Percentiles rank a stretch among this genome's conserved stretches.
Evolutionary conservation across 92 coral and sea anemone genomes (phyloP).

Genomic region (Bergia puertoricense): DNA sequence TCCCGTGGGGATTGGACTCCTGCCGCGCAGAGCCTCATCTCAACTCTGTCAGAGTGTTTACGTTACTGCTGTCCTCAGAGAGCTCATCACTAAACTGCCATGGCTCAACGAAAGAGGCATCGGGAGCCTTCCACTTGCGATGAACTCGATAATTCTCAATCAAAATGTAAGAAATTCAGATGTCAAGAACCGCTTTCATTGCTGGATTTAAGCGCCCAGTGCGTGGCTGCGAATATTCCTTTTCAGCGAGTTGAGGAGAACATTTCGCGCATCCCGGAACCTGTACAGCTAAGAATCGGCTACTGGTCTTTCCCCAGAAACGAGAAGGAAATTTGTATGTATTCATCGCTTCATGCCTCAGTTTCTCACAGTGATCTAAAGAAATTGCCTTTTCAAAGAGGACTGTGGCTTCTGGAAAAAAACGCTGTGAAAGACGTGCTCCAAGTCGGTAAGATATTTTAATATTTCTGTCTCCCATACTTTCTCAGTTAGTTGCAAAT

Average conservation of each 20-base stretch:
- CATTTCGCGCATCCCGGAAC: slow-evolving; percentile 92
- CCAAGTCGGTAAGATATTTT: slow-evolving; percentile 93
- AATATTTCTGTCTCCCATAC: slow-evolving; percentile 38
- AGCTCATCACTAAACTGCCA: slow-evolving; percentile 29
- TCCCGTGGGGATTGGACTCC: slow-evolving; percentile 43
- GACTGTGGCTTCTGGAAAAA: slow-evolving; percentile 83
- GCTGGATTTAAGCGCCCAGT: slow-evolving; percentile 86
- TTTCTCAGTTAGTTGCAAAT: slow-evolving; percentile 19
- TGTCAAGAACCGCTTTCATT: slow-evolving; percentile 76
- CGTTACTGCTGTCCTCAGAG: slow-evolving; percentile 35
- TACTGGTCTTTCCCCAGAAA: slow-evolving; percentile 98
- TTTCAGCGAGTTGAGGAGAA: slow-evolving; percentile 94
- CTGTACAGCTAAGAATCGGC: slow-evolving; percentile 89
- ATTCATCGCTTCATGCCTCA: slow-evolving; percentile 86
- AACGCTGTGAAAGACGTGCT: slow-evolving; percentile 84
- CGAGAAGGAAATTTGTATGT: slow-evolving; percentile 94
- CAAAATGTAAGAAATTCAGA: slow-evolving; percentile 63
- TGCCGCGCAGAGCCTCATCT: slow-evolving; percentile 38
- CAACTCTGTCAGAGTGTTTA: slow-evolving; percentile 43
- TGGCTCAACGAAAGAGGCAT: slow-evolving; percentile 71
- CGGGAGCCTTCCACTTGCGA: slow-evolving; percentile 61
- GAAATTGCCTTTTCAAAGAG: slow-evolving; percentile 88
- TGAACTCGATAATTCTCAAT: slow-evolving; percentile 62
- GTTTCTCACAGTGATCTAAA: slow-evolving; percentile 82
- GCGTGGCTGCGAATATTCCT: slow-evolving; percentile 93